phyloP scores from a whole-genome alignment of 2,113 vertebrate species.

The Cichladusa arquata region DNA sequence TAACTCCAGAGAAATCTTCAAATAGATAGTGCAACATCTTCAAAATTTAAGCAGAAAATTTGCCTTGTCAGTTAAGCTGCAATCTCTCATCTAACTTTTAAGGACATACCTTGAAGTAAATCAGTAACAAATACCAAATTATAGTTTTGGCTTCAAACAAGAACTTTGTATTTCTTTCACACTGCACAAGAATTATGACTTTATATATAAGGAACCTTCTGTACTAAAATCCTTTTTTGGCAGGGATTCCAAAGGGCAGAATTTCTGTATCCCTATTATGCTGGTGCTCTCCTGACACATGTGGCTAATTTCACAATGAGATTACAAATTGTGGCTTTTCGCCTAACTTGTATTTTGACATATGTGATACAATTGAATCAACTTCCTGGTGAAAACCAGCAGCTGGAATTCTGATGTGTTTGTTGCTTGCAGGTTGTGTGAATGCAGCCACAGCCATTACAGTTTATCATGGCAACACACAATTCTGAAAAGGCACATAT shows the following conservation, averaged over 20 bases:
- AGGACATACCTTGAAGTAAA: neutral
- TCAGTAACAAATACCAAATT: neutral
- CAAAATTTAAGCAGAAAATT: neutral
- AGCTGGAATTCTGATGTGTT: neutral
- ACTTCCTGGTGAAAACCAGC: slow-evolving; percentile 15
- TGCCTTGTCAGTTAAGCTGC: neutral
- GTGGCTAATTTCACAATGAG: slow-evolving; percentile 29
- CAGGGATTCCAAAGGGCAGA: neutral
- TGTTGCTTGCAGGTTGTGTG: neutral
- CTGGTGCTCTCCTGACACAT: slow-evolving; percentile 31
- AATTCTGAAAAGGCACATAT: neutral
- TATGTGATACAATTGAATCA: slow-evolving; percentile 17
- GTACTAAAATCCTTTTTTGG: neutral
- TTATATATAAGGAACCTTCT: neutral
- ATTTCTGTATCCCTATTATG: neutral
- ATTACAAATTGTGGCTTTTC: slow-evolving; percentile 6
- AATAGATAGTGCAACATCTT: neutral
- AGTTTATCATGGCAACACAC: neutral
- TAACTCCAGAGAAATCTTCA: neutral
- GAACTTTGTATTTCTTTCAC: neutral
- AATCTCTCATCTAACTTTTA: neutral
- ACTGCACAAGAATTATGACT: neutral
- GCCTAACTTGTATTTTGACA: neutral
- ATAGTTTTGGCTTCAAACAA: neutral
- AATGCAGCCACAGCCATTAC: neutral